A percentile compares a stretch with the other conserved stretches of the same genome.
These are phyloP conservation scores for Chloropsis cyanopogon DNA, from an alignment of 2,113 vertebrate genomes.

Conservation along the genomic window DNA sequence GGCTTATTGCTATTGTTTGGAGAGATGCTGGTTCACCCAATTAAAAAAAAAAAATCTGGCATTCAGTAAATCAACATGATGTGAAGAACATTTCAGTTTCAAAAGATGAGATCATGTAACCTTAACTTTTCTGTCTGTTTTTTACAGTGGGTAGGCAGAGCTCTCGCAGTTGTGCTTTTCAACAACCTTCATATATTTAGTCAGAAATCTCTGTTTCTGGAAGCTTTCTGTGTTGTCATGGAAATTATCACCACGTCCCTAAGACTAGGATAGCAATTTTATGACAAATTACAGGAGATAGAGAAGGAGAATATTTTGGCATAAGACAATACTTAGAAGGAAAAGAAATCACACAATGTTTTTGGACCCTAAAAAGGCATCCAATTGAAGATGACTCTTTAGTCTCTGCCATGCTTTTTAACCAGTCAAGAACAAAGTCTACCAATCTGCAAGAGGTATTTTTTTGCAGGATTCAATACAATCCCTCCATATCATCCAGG, in stretches of 20 bases:
- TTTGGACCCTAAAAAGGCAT: constrained; percentile 24
- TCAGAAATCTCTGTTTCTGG: constrained; percentile 48
- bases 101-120: background rate
- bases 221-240: constrained; percentile 54
- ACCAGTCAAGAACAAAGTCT: background rate
- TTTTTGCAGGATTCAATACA: background rate
- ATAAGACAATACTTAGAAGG: background rate
- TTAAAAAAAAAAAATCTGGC: background rate
- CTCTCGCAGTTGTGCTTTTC: constrained; percentile 21
- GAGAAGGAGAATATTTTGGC: constrained; percentile 16
- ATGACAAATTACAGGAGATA: constrained; percentile 41
- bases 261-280: constrained; percentile 12
- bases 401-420: background rate
- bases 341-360: background rate
- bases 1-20: background rate
- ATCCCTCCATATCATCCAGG: background rate
- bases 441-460: background rate
- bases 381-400: background rate
- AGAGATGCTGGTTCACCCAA: background rate
- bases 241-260: constrained; percentile 56
- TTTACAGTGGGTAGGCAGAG: background rate
- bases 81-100: background rate
- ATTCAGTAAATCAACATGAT: background rate
- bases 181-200: background rate
- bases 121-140: background rate